Base-by-base conservation (phyloP, 2,113 vertebrate genomes). In the Trematomus loennbergii region DNA sequence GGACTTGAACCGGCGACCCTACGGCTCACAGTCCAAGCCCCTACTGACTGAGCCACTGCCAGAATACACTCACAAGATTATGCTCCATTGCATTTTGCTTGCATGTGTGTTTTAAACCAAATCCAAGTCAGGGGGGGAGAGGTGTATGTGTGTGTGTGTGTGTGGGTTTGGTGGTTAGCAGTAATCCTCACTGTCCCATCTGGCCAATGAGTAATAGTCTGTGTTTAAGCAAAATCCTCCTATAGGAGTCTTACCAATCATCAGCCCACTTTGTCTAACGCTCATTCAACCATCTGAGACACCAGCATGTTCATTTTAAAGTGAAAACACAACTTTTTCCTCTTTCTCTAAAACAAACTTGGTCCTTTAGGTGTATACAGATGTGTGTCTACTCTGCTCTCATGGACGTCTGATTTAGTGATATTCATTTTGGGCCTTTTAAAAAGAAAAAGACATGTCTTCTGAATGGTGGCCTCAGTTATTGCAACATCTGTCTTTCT, bases 111-210 rank as follows among this genome's bases (percentile, higher is more conserved):
- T 68, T 74, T 61, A 36, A 65, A 17, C 29, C n/a, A 12, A 53
- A 65, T 54, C 13, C 3, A 22, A 67, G 49, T 54, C 25, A 17
- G 9, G 9, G 10, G 25, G 61, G 3, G 64, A 18, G 53, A 54
- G 52, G 36, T 36, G 0, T 12, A 10, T 17, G 9, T 78, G 2
- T 65, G 1, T 15, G n/a, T 45, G 11, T 29, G 48, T 45, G 40
- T 46, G 36, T 50, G 46, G 45, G 22, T 43, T 4, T 45, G 57
- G 16, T 63, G 22, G 45, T 62, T 33, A 72, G 52, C 45, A 52
- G 12, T 87, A 91, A 92, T 91, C 88, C 79, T 55, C 81, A 73
- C 61, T 29, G 63, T 78, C 70, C 84, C 87, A 89, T 92, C 87
- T 90, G 91, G 68, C 79, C 61, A 22, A 64, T 75, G 55, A 78